Evolutionary conservation across 35 echinoderm and acorn worm species (phyloP).

Genomic region (Holothuria glaberrima): DNA sequence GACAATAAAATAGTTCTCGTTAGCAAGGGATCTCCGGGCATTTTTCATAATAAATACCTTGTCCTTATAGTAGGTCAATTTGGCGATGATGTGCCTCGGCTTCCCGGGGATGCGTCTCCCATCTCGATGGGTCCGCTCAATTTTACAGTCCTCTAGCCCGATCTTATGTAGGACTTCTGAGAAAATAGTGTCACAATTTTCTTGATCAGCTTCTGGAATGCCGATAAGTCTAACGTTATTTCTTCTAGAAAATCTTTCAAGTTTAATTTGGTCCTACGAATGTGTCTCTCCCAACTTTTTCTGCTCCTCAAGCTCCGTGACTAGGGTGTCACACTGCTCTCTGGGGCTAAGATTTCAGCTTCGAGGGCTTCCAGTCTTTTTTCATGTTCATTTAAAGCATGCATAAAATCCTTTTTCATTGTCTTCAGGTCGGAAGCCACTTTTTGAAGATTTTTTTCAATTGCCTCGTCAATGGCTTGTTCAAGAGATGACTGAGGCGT

Average conservation of each 20-base stretch:
- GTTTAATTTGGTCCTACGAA: not conserved
- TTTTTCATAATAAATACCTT: not conserved
- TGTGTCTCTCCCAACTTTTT: conserved; percentile 11
- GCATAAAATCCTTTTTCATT: not conserved
- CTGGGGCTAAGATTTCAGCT: not conserved
- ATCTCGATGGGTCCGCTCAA: not conserved
- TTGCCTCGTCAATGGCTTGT: too few species aligned
- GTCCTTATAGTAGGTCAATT: conserved; percentile 2
- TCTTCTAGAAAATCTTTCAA: conserved; percentile 24
- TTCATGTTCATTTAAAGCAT: conserved; percentile 7
- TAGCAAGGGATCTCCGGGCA: not conserved
- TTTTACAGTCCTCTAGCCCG: not conserved
- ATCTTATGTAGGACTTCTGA: not conserved
- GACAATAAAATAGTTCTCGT: not conserved
- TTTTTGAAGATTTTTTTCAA: conserved; percentile 4
- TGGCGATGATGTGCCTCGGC: not conserved
- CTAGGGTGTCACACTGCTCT: not conserved
- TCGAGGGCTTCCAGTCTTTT: not conserved
- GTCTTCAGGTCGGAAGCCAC: not conserved
- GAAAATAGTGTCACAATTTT: not conserved
- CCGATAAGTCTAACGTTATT: conserved; percentile 19
- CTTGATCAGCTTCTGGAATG: not conserved
- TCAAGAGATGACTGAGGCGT: too few species aligned
- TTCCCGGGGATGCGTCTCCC: not conserved
- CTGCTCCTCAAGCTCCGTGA: not conserved